Evolutionary conservation across 2,888 invertebrate genomes (phyloP), one percentile per base, ranked within the genome.

Genomic region (Apamea sordens): DNA sequence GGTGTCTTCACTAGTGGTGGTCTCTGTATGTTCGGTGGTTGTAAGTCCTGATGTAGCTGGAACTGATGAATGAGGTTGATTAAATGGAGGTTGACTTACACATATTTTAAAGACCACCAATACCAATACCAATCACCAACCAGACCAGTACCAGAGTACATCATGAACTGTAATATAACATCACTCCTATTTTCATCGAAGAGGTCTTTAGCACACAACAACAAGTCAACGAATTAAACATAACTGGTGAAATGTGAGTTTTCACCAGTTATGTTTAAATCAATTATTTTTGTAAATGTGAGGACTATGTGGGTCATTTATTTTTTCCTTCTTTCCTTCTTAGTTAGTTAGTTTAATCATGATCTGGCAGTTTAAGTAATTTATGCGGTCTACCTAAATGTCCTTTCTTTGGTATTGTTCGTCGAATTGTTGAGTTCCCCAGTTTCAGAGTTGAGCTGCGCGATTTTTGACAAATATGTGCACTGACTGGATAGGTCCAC

Each of bases 1-100:
- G 0, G 79, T 80, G 50, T 92, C 92, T 18, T 61, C 53, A 18
- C 64, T 47, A 15, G 71, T 86, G 24, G 47, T 47, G 32, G 64
- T 61, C 10, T 71, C 59, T 59, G 63, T 47, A 21, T 10, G 13
- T 47, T 41, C 36, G 0, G 32, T 76, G 0, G 71, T 77, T 21
- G 76, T 79, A 1, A 61, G 21, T 6, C 32, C 56, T 53, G 72
- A 2, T 10, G 32, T 1, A 21, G 6, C 18, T 61, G 61, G 6
- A 13, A n/a, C 85, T 82, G 36, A 18, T 79, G 77, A 69, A 50
- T 32, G 0, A 21, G 1, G 4, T 61, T 63, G 10, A 63, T 28
- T 13, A 32, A 44, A 80, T 28, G 6, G 41, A 59, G 21, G 1
- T 18, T 63, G 6, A 36, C n/a, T 36, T 56, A 36, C 11, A n/a